Base-by-base conservation (phyloP, 2,797 vertebrate species). In the Acropternis orthonyx region DNA sequence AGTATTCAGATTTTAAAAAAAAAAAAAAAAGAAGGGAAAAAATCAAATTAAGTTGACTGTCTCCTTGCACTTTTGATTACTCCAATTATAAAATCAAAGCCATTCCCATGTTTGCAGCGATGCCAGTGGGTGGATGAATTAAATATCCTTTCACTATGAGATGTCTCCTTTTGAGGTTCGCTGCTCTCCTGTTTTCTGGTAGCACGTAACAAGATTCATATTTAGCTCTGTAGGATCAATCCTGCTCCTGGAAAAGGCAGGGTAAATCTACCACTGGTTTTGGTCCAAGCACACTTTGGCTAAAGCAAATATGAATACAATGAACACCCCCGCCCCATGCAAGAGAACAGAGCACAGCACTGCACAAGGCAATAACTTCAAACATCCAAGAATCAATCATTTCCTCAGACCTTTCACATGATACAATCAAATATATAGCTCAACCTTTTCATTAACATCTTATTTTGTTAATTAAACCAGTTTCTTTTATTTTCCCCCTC, bases 11-110 rank as follows among this genome's bases (percentile, higher is more conserved):
- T 44, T 20, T 19, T 0, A 51, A n/a, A n/a, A n/a, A n/a, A 61
- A 44, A 58, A 37, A 39, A 74, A 43, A 23, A 30, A 19, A 10
- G 12, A 3, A 1, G 4, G 1, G 3, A 26, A 26, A 16, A 46
- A 43, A 65, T 58, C 49, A 69, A 92, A 87, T 69, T 43, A 90
- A 66, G 14, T 32, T 19, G 72, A 77, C 82, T 69, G 46, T 89
- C 66, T 91, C 82, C 67, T 39, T 43, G 55, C 21, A 84, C 51
- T 97, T 93, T 19, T 78, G 67, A 92, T 88, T 88, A 73, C 43
- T 61, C 8, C 67, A 90, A 36, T 82, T 84, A 86, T 24, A 88
- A 93, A 96, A 91, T 51, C 72, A 94, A 91, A 92, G 79, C 46
- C 62, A n/a, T 49, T 83, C 55, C 66, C 34, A 9, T 44, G 46